Percentiles rank a stretch among this genome's conserved stretches.
Evolutionary conservation across 1,140 invertebrate species (phyloP).

Genomic region (Coptotermes formosanus): DNA sequence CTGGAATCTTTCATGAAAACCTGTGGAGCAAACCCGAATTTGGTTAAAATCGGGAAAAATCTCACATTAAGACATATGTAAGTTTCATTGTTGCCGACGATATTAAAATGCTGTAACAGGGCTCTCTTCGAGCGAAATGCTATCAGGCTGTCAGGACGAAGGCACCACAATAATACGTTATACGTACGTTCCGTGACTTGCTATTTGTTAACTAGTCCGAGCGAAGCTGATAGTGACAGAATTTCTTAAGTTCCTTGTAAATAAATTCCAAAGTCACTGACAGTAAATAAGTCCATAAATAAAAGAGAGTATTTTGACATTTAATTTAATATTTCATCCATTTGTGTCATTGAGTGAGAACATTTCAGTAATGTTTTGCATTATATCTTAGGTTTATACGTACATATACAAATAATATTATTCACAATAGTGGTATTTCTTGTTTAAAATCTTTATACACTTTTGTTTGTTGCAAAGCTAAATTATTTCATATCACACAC

Average conservation of each 20-base stretch:
- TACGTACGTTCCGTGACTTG: no score
- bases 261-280: background rate
- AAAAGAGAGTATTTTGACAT: background rate
- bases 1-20: no score
- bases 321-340: constrained; percentile 15
- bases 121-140: no score
- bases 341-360: background rate
- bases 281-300: background rate
- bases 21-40: no score
- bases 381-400: background rate
- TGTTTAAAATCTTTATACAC: constrained; percentile 17
- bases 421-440: constrained; percentile 12
- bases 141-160: no score
- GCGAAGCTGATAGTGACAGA: background rate
- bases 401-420: constrained; percentile 18
- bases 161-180: no score
- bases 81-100: no score
- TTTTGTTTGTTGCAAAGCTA: constrained; percentile 4
- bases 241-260: background rate
- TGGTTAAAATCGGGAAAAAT: no score
- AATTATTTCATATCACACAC: constrained; percentile 13
- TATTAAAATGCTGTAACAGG: no score
- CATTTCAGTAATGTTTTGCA: constrained; percentile 11
- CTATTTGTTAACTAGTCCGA: background rate
- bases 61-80: no score